phyloP scores from a whole-genome alignment of 2,113 vertebrate species.

The Toxostoma redivivum region DNA sequence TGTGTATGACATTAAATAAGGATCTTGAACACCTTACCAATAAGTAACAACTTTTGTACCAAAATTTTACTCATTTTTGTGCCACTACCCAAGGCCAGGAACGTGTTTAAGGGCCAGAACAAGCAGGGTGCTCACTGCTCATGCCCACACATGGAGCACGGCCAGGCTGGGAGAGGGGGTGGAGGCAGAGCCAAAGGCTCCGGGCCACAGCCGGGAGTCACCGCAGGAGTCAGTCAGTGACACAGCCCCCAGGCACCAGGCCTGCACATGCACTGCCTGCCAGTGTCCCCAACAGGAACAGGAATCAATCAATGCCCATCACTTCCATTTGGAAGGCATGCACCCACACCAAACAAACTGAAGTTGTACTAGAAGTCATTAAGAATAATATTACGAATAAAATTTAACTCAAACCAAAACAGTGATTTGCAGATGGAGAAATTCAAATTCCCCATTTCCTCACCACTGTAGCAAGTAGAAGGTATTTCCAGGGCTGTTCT shows the following conservation, averaged over 20 bases:
- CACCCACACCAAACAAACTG: background rate
- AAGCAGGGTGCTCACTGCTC: too few relatives aligned
- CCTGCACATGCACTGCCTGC: rapidly evolving
- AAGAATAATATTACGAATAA: background rate
- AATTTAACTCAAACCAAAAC: background rate
- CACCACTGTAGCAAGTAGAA: rapidly evolving
- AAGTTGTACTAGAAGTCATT: background rate
- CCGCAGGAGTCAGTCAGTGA: rapidly evolving
- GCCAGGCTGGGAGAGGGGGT: rapidly evolving
- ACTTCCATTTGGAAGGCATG: rapidly evolving
- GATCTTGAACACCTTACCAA: background rate
- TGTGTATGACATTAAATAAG: background rate
- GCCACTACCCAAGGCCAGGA: background rate
- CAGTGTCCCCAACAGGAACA: rapidly evolving
- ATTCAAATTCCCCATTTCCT: background rate
- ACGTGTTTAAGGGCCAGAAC: rapidly evolving
- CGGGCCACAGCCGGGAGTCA: rapidly evolving
- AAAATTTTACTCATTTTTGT: background rate
- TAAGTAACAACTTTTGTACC: background rate
- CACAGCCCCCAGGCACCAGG: rapidly evolving
- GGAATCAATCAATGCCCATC: rapidly evolving
- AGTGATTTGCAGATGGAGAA: background rate
- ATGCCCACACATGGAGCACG: rapidly evolving
- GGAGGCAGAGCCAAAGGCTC: too few relatives aligned
- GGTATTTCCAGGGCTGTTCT: background rate